Evolutionary conservation across 1,140 invertebrate genomes (phyloP).

Genomic region (Pogonomyrmex barbatus): DNA sequence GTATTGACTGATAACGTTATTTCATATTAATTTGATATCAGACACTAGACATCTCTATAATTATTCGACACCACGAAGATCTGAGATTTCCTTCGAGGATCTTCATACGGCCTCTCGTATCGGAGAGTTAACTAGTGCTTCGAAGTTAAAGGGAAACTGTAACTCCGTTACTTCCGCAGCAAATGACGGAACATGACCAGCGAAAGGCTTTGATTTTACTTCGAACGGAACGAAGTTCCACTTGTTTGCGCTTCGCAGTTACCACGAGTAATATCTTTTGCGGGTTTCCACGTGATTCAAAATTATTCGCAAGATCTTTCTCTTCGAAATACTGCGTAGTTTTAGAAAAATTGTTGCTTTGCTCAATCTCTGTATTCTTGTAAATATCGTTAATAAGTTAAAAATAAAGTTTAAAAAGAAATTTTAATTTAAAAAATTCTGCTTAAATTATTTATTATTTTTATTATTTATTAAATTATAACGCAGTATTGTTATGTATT

Average conservation of each 20-base stretch:
- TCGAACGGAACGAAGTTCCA: background rate
- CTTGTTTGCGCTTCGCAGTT: slow-evolving; percentile 29
- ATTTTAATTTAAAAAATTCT: background rate
- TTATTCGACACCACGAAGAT: background rate
- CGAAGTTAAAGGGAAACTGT: slow-evolving; percentile 44
- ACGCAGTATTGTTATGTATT: background rate
- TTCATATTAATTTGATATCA: slow-evolving; percentile 3
- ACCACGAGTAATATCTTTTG: slow-evolving; percentile 20
- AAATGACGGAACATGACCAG: slow-evolving; percentile 24
- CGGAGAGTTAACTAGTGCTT: slow-evolving; percentile 28
- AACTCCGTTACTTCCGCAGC: slow-evolving; percentile 6
- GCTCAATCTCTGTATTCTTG: background rate
- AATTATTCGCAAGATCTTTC: slow-evolving; percentile 30
- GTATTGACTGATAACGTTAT: background rate
- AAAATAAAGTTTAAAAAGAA: background rate
- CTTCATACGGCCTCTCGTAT: background rate
- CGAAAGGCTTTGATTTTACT: slow-evolving; percentile 33
- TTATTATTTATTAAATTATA: too few species aligned
- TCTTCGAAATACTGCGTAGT: background rate
- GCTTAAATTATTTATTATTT: background rate
- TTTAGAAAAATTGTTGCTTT: slow-evolving; percentile 25
- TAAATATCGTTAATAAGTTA: background rate
- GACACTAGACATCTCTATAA: background rate
- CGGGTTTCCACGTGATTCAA: background rate
- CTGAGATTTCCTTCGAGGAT: slow-evolving; percentile 12